These are phyloP conservation scores for Pangasius mekongensis DNA, from an alignment of 2,797 vertebrate species.

Conservation along the genomic window DNA sequence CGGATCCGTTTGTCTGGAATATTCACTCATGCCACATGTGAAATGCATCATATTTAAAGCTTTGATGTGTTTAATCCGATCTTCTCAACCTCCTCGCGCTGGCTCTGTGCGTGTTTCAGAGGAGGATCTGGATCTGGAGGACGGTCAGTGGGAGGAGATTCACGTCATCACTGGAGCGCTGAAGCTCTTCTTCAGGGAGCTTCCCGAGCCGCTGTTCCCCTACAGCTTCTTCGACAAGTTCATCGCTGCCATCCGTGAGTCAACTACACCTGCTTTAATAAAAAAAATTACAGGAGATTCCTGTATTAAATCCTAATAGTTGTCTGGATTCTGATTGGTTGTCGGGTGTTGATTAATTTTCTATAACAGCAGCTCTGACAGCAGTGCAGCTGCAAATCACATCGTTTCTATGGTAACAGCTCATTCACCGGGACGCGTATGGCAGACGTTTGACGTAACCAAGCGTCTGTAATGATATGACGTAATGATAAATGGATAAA, in stretches of 20 bases:
- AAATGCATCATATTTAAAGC: not conserved
- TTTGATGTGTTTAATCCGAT: not conserved
- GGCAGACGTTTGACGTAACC: not conserved
- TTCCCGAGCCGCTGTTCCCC: conserved; percentile 88
- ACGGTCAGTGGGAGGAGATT: conserved; percentile 91
- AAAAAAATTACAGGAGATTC: too few relatives aligned
- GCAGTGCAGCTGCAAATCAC: not conserved
- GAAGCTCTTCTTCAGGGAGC: conserved; percentile 91
- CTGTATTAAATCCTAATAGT: not conserved
- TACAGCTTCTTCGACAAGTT: conserved; percentile 86
- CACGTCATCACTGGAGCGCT: conserved; percentile 90
- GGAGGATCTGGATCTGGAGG: conserved; percentile 87
- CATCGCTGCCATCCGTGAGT: conserved; percentile 90
- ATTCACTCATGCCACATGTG: not conserved
- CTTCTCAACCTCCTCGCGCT: not conserved
- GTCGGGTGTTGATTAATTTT: not conserved
- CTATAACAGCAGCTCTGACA: not conserved
- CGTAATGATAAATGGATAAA: not conserved
- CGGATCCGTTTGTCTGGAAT: not conserved
- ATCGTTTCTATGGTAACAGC: not conserved
- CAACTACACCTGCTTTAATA: not conserved
- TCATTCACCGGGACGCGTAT: not conserved
- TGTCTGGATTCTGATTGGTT: not conserved
- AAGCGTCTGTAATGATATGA: too few relatives aligned
- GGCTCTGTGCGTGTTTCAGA: conserved; percentile 63